These are phyloP conservation scores for Bombus breviceps DNA, from an alignment of 1,140 invertebrate genomes.

Conservation along the genomic window DNA sequence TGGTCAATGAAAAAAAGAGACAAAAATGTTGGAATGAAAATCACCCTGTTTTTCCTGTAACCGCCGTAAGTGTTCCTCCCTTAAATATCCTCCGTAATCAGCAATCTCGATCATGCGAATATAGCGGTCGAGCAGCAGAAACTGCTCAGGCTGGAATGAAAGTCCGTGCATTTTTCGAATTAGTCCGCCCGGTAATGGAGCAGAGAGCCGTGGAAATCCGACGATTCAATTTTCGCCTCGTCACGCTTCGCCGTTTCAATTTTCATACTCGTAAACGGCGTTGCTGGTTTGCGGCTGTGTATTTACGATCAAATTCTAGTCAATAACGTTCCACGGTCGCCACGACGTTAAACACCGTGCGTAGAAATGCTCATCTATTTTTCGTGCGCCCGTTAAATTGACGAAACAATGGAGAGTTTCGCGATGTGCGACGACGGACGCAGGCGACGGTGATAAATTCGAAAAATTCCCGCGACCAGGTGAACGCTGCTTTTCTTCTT, in stretches of 20 bases:
- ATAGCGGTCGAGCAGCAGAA: not conserved
- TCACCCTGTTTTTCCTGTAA: conserved; percentile 12
- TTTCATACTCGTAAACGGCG: conserved; percentile 19
- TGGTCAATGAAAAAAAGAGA: too few relatives aligned
- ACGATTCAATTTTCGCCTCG: conserved; percentile 46
- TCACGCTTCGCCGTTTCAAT: conserved; percentile 2
- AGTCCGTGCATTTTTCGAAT: conserved; percentile 34
- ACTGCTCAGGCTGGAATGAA: not conserved
- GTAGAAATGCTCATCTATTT: not conserved
- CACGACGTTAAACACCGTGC: not conserved
- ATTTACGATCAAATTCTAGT: conserved; percentile 21
- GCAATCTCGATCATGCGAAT: conserved; percentile 9
- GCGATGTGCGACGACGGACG: not conserved
- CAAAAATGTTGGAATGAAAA: not conserved
- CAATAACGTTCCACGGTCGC: not conserved
- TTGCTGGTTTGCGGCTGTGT: not conserved
- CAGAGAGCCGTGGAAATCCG: conserved; percentile 24
- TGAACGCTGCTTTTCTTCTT: not conserved
- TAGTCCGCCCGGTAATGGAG: conserved; percentile 20
- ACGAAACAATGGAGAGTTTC: not conserved
- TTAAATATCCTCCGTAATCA: conserved; percentile 26
- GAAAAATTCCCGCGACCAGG: not conserved
- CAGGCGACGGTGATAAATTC: not conserved
- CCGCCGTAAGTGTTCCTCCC: not conserved
- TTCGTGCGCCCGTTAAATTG: not conserved